Evolutionary conservation across 2,888 invertebrate genomes (phyloP).

Genomic region (Zygaena filipendulae): DNA sequence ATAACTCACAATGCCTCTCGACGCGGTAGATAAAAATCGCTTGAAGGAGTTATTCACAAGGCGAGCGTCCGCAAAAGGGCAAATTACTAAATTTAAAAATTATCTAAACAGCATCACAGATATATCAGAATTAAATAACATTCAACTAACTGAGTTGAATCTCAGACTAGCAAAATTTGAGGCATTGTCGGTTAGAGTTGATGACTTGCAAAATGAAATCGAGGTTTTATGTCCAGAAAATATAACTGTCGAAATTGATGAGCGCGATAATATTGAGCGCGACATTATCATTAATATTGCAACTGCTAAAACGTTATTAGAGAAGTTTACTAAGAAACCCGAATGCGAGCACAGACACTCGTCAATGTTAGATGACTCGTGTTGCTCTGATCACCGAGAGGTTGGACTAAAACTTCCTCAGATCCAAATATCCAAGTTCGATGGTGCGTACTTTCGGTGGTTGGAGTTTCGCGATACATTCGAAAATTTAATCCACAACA

Average conservation of each 20-base stretch:
- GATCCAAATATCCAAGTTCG: slow-evolving; percentile 13
- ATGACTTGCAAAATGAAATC: slow-evolving; percentile 5
- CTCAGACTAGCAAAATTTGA: slow-evolving; percentile 1
- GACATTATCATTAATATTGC: neutral
- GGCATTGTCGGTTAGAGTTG: slow-evolving; percentile 1
- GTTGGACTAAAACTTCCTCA: slow-evolving; percentile 8
- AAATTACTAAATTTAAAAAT: slow-evolving; percentile 4
- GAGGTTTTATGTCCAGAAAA: slow-evolving; percentile 2
- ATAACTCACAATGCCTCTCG: neutral
- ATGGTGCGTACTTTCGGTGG: slow-evolving; percentile 14
- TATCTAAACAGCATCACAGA: neutral
- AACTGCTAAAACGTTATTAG: neutral
- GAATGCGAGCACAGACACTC: neutral
- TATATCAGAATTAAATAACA: neutral
- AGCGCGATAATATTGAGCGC: neutral
- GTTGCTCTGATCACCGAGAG: neutral
- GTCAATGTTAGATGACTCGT: neutral
- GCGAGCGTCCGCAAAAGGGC: slow-evolving; percentile 6
- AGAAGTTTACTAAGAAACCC: neutral
- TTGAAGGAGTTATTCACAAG: slow-evolving; percentile 1
- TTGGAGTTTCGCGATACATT: slow-evolving; percentile 14
- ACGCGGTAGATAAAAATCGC: neutral
- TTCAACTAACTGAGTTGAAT: slow-evolving; percentile 1
- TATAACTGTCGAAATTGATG: neutral
- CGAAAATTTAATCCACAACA: slow-evolving; percentile 10